Conservation (phyloP, 1,140 invertebrate genomes). For the Linepithema humile region DNA sequence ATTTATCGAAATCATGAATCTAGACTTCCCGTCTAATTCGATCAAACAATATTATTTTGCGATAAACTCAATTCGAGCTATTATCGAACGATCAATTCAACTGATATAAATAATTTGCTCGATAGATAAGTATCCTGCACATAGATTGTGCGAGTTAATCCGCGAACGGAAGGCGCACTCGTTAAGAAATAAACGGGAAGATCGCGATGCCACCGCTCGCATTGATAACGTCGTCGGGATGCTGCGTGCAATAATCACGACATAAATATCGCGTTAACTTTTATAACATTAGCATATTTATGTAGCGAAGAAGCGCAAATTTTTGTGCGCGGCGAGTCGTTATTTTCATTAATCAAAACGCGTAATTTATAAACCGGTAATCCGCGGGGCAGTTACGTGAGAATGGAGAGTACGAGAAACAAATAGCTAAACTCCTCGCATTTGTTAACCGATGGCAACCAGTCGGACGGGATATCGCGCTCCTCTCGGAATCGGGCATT, state of each 20-base stretch:
- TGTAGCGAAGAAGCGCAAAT: not conserved
- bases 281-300: conserved; percentile 1
- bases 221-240: conserved; percentile 6
- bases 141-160: conserved; percentile 10
- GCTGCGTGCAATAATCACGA: conserved; percentile 16
- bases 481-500: conserved; percentile 19
- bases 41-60: not conserved
- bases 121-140: not conserved
- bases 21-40: conserved; percentile 27
- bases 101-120: not conserved
- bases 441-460: conserved; percentile 44
- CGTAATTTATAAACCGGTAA: conserved; percentile 24
- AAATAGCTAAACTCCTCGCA: conserved; percentile 22
- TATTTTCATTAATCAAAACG: conserved; percentile 35
- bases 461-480: conserved; percentile 43
- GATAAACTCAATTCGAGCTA: not conserved
- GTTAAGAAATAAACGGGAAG: not conserved
- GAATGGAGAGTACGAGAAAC: not conserved
- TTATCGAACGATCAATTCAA: conserved; percentile 18
- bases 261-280: conserved; percentile 31
- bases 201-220: not conserved
- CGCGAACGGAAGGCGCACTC: not conserved
- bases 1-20: not conserved
- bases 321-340: not conserved
- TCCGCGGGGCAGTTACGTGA: not conserved